These are phyloP conservation scores for Galeopsomyia nigrocyanea DNA, from an alignment of 2,888 invertebrate species.

Conservation along the genomic window DNA sequence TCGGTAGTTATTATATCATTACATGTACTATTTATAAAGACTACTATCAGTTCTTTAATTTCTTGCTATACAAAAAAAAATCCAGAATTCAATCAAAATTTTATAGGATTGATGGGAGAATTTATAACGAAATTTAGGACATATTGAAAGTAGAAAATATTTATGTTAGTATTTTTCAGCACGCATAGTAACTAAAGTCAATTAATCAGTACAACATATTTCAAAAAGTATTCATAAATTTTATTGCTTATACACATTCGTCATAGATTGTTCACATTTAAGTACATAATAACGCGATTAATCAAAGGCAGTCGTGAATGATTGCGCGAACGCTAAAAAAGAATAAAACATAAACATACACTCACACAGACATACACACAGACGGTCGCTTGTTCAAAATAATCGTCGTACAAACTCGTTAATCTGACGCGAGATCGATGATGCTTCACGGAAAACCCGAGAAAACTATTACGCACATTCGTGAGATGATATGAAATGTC, in stretches of 20 bases:
- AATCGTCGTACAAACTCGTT: background rate
- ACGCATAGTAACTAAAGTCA: too few species aligned
- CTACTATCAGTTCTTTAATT: too few species aligned
- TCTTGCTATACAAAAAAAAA: too few species aligned
- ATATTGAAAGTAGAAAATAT: background rate
- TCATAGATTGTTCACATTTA: conserved; percentile 4
- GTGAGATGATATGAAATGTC: conserved; percentile 31
- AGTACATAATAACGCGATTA: conserved; percentile 15
- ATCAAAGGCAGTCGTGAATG: conserved; percentile 18
- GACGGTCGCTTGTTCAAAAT: too few species aligned
- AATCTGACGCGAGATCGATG: conserved; percentile 17
- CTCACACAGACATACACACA: background rate
- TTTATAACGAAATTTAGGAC: too few species aligned
- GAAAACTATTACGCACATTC: background rate
- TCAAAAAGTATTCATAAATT: conserved; percentile 18
- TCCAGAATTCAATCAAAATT: background rate
- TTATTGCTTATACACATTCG: conserved; percentile 18
- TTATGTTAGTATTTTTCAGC: background rate
- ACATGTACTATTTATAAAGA: too few species aligned
- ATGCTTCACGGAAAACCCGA: conserved; percentile 17
- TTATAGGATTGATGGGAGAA: background rate
- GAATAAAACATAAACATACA: conserved; percentile 1
- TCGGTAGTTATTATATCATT: too few species aligned
- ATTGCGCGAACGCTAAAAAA: conserved; percentile 8
- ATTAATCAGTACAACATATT: background rate